Conservation (phyloP, 2,888 invertebrate genomes). For the Heliconius charithonia region DNA sequence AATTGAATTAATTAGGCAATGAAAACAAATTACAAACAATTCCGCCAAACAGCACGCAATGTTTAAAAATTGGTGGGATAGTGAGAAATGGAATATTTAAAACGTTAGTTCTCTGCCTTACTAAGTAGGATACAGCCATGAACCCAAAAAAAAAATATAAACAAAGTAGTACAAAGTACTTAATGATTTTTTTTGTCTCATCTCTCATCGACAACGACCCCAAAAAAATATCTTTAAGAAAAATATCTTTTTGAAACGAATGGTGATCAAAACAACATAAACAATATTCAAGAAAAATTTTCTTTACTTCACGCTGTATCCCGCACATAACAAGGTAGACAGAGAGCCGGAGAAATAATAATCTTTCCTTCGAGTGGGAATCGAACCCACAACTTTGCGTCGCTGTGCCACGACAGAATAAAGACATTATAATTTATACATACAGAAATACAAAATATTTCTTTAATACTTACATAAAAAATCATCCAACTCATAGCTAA, state of each 20-base stretch:
- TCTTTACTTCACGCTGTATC: neutral
- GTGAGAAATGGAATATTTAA: neutral
- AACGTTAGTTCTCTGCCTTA: too few species aligned
- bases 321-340: neutral
- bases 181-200: neutral
- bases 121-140: too few species aligned
- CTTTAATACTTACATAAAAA: conserved; percentile 60
- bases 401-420: too few species aligned
- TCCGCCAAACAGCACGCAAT: neutral
- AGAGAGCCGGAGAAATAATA: neutral
- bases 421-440: neutral
- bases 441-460: neutral
- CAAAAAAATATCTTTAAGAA: conserved; percentile 5
- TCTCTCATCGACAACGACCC: neutral
- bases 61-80: neutral
- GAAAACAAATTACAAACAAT: too few species aligned
- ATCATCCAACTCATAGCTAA: conserved; percentile 60
- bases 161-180: too few species aligned
- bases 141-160: too few species aligned
- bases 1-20: too few species aligned
- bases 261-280: neutral
- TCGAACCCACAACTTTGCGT: neutral
- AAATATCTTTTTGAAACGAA: too few species aligned
- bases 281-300: neutral
- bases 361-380: neutral